Base-by-base conservation (phyloP, 2,888 invertebrate genomes). In the Anoplius nigerrimus region DNA sequence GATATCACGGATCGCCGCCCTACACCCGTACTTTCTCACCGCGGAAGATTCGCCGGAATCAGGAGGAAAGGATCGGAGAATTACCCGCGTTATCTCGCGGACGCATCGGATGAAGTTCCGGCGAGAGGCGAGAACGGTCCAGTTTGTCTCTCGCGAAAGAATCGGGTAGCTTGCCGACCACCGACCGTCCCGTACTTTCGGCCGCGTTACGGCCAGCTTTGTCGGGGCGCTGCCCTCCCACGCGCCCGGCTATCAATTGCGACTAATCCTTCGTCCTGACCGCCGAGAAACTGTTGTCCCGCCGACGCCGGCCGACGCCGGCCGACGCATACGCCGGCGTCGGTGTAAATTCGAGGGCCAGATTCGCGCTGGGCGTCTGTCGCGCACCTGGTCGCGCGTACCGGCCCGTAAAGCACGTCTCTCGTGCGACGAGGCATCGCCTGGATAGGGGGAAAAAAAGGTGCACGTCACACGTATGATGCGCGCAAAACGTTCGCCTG, bases 241-340 rank as follows among this genome's bases (percentile, higher is more conserved):
- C 66, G 67, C 74, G 69, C 71, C 62, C 69, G 75, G 82, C 84
- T 77, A 83, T 83, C 82, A 84, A 84, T 84, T 77, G 77, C 66
- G 74, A 74, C 83, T 82, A 83, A 83, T 83, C 84, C 84, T 81
- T 83, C 66, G 73, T 57, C 68, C 73, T 62, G 67, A 67, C 34
- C 66, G 59, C 81, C 21, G 77, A 66, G 69, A 79, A 82, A 79
- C 69, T 76, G 69, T 77, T 81, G 81, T 79, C 81, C 74, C 34
- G 53, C 16, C 15, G 22, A 48, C 53, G 11, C 43, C 22, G 52
- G 34, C 34, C 11, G 11, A 13, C 34, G 4, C 8, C 11, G n/a
- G n/a, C n/a, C n/a, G n/a, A n/a, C n/a, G n/a, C n/a, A n/a, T n/a
- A n/a, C n/a, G n/a, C 34, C 34, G 34, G 34, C 34, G 4, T 34